Conservation (phyloP, 2,113 vertebrate species). For the Steatornis caripensis region DNA sequence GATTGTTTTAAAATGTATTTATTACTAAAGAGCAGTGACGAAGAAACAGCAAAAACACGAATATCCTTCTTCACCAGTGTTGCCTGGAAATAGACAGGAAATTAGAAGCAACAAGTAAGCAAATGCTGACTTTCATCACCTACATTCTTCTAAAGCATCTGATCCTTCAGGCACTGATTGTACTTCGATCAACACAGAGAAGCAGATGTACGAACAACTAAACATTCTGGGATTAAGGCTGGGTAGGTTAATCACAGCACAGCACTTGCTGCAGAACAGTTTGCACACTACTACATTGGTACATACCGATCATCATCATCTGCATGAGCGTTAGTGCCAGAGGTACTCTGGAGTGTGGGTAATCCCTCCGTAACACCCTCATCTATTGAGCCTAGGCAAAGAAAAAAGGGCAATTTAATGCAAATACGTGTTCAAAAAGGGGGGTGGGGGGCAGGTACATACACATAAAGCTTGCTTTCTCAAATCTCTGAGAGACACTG, state of each 20-base stretch:
- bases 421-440: background rate
- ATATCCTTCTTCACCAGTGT: background rate
- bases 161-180: background rate
- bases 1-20: background rate
- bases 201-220: background rate
- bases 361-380: slow-evolving; percentile 90
- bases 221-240: background rate
- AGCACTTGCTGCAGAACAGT: background rate
- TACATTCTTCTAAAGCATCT: background rate
- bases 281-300: background rate
- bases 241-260: background rate
- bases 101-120: background rate
- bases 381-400: slow-evolving; percentile 86
- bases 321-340: slow-evolving; percentile 80
- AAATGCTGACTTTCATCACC: slow-evolving; percentile 11
- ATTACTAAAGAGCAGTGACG: background rate
- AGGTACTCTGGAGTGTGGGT: slow-evolving; percentile 86
- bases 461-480: background rate
- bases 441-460: background rate
- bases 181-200: background rate
- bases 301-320: slow-evolving; percentile 92
- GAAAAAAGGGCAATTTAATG: slow-evolving; percentile 7
- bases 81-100: background rate
- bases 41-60: background rate
- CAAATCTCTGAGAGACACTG: background rate